Base-by-base conservation (phyloP, 1,140 invertebrate genomes). In the Hyphantria cunea region DNA sequence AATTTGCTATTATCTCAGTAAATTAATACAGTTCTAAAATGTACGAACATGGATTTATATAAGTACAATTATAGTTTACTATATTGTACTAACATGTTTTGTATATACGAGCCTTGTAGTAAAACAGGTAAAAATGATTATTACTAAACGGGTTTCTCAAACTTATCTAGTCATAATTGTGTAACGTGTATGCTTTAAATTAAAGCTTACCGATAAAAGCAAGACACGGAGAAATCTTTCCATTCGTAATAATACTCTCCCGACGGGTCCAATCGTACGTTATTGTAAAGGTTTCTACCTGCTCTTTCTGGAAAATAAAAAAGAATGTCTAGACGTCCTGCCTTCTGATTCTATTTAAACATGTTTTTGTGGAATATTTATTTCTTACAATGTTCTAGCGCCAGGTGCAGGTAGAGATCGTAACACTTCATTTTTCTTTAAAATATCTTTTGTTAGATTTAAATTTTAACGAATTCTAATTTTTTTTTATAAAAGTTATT, bases 301-400 rank as follows among this genome's bases (percentile, higher is more conserved):
- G 86, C 74, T 34, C 62, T 15, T 82, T 82, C 79, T 78, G 75
- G 66, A 78, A 86, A 83, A 50, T 76, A 75, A 84, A 87, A 87
- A 82, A 69, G 59, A 71, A 80, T 65, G 82, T 89, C 86, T 89
- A 89, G 86, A 89, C 85, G 74, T 84, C 82, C 85, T 86, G 84
- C 76, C 75, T 80, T 83, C 82, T 78, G 80, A 82, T 84, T 87
- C 76, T 82, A 76, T 79, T 80, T 74, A 68, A 81, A 76, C 56
- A 76, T 50, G 71, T 83, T 88, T 86, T 85, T 86, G 72, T 79
- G 68, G 63, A 67, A 79, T 72, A 75, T 63, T 80, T 70, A 83
- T 79, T 72, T 70, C 74, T 72, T 78, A 69, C 65, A 75, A 74
- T 76, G 70, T 64, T 79, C 82, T 84, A 81, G 75, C 65, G 76